Conservation (phyloP, 1,140 invertebrate genomes). For the Drosophila aff. region DNA sequence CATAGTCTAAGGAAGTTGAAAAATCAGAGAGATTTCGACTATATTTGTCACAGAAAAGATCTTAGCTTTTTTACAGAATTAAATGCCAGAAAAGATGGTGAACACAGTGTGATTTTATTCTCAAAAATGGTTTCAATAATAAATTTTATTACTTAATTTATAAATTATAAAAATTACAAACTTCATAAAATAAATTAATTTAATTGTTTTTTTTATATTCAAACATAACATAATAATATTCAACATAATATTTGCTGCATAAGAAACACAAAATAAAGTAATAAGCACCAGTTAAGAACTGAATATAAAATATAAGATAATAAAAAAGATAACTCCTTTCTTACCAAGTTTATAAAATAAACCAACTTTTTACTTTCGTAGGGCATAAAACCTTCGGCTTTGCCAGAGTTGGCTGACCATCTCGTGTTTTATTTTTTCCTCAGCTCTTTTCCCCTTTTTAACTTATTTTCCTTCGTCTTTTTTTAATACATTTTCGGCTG, state of each 20-base stretch:
- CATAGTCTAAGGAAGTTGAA: too few species aligned
- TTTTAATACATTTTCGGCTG: constrained; percentile 77
- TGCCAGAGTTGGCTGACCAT: background rate
- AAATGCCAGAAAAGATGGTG: background rate
- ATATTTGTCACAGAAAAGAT: constrained; percentile 30
- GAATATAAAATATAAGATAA: background rate
- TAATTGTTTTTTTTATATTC: too few species aligned
- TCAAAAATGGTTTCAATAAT: background rate
- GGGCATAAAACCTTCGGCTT: constrained; percentile 15
- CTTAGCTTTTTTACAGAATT: too few species aligned
- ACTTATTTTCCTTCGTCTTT: constrained; percentile 58
- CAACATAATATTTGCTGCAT: too few species aligned
- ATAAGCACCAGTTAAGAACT: background rate
- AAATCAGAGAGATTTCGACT: background rate
- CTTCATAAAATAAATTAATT: too few species aligned
- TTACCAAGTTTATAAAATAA: background rate
- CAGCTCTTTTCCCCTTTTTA: constrained; percentile 11
- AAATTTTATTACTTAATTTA: background rate
- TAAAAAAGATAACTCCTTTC: background rate
- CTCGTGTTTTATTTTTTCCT: constrained; percentile 11
- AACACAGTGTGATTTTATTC: background rate
- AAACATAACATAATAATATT: too few species aligned
- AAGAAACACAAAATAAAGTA: background rate
- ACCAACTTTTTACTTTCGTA: background rate
- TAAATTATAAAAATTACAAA: background rate